Conservation (phyloP, 1,140 invertebrate genomes). For the Caenorhabditis tropicalis region DNA sequence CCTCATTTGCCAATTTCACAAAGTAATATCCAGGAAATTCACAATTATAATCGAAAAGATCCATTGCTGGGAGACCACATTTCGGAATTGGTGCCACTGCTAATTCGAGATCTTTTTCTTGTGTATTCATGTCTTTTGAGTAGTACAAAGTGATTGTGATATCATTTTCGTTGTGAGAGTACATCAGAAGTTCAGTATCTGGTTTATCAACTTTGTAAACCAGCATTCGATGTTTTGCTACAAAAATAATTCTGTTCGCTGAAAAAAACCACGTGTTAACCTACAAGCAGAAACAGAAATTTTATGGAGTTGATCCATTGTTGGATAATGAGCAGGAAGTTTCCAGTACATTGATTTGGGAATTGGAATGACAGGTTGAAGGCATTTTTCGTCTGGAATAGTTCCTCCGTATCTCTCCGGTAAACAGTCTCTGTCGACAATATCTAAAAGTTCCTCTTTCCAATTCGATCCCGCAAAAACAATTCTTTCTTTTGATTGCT, state of each 20-base stretch:
- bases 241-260: background rate
- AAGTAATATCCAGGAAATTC: slow-evolving; percentile 49
- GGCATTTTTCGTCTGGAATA: slow-evolving; percentile 23
- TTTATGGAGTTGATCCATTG: slow-evolving; percentile 45
- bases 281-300: slow-evolving; percentile 51
- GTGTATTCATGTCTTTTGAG: slow-evolving; percentile 6
- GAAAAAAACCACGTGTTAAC: background rate
- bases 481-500: slow-evolving; percentile 48
- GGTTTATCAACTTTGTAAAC: slow-evolving; percentile 36
- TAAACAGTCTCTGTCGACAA: slow-evolving; percentile 48
- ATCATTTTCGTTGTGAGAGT: slow-evolving; percentile 47
- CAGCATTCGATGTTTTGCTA: slow-evolving; percentile 44
- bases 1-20: slow-evolving; percentile 49
- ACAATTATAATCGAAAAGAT: slow-evolving; percentile 49
- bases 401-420: slow-evolving; percentile 54
- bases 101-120: slow-evolving; percentile 39
- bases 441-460: slow-evolving; percentile 51
- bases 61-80: slow-evolving; percentile 50
- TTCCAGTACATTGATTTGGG: slow-evolving; percentile 53
- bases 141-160: slow-evolving; percentile 42
- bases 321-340: slow-evolving; percentile 17
- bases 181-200: slow-evolving; percentile 28
- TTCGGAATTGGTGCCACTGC: slow-evolving; percentile 33
- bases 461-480: slow-evolving; percentile 50
- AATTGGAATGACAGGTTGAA: slow-evolving; percentile 11